Evolutionary conservation across 2,888 invertebrate genomes (phyloP), one percentile per base, ranked within the genome.

Genomic region (Hyles lineata): DNA sequence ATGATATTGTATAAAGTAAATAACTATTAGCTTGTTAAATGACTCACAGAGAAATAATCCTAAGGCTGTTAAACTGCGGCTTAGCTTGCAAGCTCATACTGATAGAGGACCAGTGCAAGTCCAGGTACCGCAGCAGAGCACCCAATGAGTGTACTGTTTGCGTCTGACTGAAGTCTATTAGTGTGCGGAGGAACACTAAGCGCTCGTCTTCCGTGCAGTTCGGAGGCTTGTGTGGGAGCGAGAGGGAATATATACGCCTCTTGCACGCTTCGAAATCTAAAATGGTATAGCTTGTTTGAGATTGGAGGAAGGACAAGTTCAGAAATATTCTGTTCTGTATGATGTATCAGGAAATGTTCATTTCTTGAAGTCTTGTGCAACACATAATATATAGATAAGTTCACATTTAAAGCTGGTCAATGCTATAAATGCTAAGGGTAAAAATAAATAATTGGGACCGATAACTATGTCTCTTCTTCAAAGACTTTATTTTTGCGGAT

Each of bases 121-220:
- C 97, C 55, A 98, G 83, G 85, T 96, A 97, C 81, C 96, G 95
- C 25, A 98, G 88, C 60, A 98, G 89, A 0, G 96, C 96, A 6
- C 98, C 98, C 4, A 97, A 86, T 0, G 97, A 96, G 82, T 97
- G 96, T 5, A 97, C 94, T 74, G 96, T 96, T 71, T 95, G 93
- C 8, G 93, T 94, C 76, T 96, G 95, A 61, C 95, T 94, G 83
- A 97, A 96, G 87, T 97, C 96, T 0, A 97, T 84, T 0, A 96
- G 87, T 0, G 96, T 96, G 72, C 96, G 94, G 0, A 97, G 91
- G 83, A 95, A 96, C 21, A 95, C 82, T 3, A 91, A 88, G 70
- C 96, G 94, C 75, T 96, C 96, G 17, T 92, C 93, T 19, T 95
- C 95, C 0, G 92, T 90, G 50, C 94, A 90, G 77, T 95, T 86